A percentile compares a stretch with the other conserved stretches of the same genome.
phyloP scores from a whole-genome alignment of 2,797 vertebrate genomes.

The Sylvia borin region DNA sequence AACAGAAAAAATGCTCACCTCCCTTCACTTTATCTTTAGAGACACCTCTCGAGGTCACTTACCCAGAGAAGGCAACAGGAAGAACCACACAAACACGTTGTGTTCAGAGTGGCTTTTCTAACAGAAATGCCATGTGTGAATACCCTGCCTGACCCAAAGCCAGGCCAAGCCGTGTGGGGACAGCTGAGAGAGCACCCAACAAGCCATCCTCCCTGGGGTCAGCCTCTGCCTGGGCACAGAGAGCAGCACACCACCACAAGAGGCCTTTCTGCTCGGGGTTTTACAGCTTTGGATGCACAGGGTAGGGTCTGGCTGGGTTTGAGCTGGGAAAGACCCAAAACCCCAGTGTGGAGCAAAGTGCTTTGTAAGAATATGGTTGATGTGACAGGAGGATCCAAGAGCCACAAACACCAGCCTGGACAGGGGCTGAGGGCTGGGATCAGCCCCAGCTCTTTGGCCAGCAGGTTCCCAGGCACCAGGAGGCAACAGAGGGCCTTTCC shows the following conservation, averaged over 20 bases:
- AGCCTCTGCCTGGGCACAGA: neutral
- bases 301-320: neutral
- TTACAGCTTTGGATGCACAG: neutral
- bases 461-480: rapidly evolving
- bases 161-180: rapidly evolving
- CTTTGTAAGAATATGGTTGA: neutral
- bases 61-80: neutral
- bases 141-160: neutral
- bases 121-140: rapidly evolving
- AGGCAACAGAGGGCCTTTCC: rapidly evolving
- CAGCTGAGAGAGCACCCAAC: neutral
- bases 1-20: neutral
- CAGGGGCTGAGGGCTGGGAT: rapidly evolving
- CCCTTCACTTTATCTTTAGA: neutral
- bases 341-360: neutral
- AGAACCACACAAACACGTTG: neutral
- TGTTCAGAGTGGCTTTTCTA: neutral
- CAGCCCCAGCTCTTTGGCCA: neutral
- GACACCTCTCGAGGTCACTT: neutral
- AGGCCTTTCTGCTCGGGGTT: neutral
- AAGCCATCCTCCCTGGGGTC: neutral
- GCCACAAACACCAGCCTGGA: neutral
- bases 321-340: neutral
- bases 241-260: rapidly evolving
- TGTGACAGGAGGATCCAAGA: neutral